Evolutionary conservation across 30 jellyfish, hydroid and myxozoan genomes (phyloP).

Genomic region (Cassiopea xamachana): DNA sequence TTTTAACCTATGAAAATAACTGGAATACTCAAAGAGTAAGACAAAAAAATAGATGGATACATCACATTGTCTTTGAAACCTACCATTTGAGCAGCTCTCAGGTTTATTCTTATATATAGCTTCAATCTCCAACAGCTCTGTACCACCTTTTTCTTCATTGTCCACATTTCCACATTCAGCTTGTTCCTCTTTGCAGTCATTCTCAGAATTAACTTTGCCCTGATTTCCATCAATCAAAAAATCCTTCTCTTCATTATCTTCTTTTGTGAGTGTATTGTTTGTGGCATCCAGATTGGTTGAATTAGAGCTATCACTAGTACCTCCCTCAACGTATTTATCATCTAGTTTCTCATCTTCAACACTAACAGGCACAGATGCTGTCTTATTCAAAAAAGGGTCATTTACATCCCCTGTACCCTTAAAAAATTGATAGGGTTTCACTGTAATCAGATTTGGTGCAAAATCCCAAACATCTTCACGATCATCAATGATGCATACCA

Average conservation of each 20-base stretch:
- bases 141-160: not conserved
- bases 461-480: conserved; percentile 98
- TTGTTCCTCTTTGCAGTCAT: not conserved
- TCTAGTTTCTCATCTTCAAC: not conserved
- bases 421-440: conserved; percentile 90
- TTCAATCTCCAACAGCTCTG: not conserved
- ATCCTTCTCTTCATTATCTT: conserved; percentile 12
- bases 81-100: conserved; percentile 10
- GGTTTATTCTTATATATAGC: not conserved
- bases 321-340: not conserved
- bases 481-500: conserved; percentile 99
- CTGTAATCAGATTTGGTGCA: conserved; percentile 94
- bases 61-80: not conserved
- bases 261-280: not conserved
- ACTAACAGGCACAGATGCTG: conserved; percentile 11
- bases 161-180: conserved; percentile 5
- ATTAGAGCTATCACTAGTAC: not conserved
- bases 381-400: conserved; percentile 79
- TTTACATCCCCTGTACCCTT: conserved; percentile 89
- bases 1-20: too few relatives aligned
- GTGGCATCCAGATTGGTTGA: not conserved
- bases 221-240: not conserved
- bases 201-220: not conserved
- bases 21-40: too few relatives aligned
- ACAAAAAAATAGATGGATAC: too few relatives aligned